Conservation (phyloP, 2,888 invertebrate species). For the Lottia scabra region DNA sequence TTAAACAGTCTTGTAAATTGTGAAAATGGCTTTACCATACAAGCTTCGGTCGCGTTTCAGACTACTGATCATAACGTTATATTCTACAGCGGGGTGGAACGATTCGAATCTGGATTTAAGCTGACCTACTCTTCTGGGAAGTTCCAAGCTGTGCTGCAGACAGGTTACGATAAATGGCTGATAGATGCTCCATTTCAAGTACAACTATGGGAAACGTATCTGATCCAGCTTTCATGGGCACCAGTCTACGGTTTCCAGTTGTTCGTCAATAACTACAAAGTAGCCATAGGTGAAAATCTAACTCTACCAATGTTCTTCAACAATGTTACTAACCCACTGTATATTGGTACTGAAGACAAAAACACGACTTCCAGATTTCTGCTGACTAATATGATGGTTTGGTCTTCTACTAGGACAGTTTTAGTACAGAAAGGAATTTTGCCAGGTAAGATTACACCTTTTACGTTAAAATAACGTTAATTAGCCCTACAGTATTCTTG, state of each 20-base stretch:
- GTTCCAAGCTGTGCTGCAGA: conserved; percentile 11
- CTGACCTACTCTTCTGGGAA: conserved; percentile 15
- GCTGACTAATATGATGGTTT: conserved; percentile 12
- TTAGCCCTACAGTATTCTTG: too few species aligned
- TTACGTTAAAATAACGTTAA: conserved; percentile 24
- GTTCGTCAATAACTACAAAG: conserved; percentile 11
- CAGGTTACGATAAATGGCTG: conserved; percentile 16
- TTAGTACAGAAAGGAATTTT: conserved; percentile 17
- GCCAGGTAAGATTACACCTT: conserved; percentile 18
- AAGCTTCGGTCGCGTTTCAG: conserved; percentile 21
- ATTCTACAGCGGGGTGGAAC: conserved; percentile 12
- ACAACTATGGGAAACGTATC: background rate
- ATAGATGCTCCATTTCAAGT: conserved; percentile 13
- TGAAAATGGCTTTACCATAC: conserved; percentile 29
- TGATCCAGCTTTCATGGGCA: conserved; percentile 18
- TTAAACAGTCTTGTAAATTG: conserved; percentile 19
- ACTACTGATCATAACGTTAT: conserved; percentile 10
- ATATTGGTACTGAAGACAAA: conserved; percentile 10
- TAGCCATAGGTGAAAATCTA: background rate
- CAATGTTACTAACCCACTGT: background rate
- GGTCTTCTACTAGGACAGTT: conserved; percentile 9
- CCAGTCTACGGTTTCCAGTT: background rate
- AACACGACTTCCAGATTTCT: background rate
- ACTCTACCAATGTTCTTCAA: background rate
- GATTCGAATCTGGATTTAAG: conserved; percentile 5